These are phyloP conservation scores for Oreotragus oreotragus DNA, from an alignment of 2,113 vertebrate species.

Conservation along the genomic window DNA sequence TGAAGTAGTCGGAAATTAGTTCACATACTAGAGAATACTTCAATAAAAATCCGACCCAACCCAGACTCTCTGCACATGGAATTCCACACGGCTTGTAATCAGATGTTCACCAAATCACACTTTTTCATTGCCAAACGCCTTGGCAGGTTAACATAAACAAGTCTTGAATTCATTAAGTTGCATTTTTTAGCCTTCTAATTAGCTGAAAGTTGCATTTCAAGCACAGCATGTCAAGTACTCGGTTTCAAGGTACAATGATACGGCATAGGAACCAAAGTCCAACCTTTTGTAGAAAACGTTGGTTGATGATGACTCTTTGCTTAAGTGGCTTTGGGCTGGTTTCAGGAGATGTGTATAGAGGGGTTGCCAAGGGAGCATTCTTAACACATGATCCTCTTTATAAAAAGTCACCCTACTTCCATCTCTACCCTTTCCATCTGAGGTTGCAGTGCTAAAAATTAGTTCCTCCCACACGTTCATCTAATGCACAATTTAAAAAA, in stretches of 20 bases:
- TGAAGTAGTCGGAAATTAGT: slow-evolving; percentile 80
- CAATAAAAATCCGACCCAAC: slow-evolving; percentile 70
- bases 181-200: slow-evolving; percentile 78
- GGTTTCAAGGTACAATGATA: slow-evolving; percentile 63
- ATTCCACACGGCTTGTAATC: slow-evolving; percentile 76
- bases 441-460: neutral
- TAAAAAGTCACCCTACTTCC: fast-evolving
- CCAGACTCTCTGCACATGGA: slow-evolving; percentile 75
- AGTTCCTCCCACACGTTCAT: neutral
- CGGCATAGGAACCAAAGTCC: neutral
- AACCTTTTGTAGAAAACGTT: neutral
- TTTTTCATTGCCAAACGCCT: slow-evolving; percentile 75
- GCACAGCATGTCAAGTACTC: slow-evolving; percentile 61
- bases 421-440: neutral
- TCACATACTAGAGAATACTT: slow-evolving; percentile 75
- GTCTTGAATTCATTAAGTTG: slow-evolving; percentile 82
- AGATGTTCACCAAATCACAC: slow-evolving; percentile 81
- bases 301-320: neutral
- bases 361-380: neutral
- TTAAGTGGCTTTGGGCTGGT: neutral
- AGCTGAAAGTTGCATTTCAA: slow-evolving; percentile 71
- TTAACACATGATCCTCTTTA: neutral
- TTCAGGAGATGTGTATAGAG: neutral
- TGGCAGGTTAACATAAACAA: slow-evolving; percentile 83
- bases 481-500: fast-evolving